Percentiles rank a stretch among this genome's conserved stretches.
Evolutionary conservation across 2,888 invertebrate species (phyloP).

Genomic region (Strigamia maritima): DNA sequence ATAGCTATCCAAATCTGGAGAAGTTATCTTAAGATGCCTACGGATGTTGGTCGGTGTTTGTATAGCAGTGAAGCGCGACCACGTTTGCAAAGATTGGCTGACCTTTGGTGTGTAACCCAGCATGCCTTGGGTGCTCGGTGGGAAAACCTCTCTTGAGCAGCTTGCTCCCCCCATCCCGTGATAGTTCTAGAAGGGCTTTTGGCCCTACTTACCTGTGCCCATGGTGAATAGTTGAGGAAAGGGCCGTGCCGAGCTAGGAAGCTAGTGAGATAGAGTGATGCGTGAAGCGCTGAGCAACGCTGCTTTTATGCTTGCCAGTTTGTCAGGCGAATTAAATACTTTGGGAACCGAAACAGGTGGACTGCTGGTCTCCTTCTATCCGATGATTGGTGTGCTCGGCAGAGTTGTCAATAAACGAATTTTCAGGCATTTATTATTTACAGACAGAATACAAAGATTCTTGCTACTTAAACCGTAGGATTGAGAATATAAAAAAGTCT

Average conservation of each 20-base stretch:
- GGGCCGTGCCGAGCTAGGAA: conserved; percentile 37
- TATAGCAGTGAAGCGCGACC: conserved; percentile 31
- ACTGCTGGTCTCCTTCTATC: conserved; percentile 37
- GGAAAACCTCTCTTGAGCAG: conserved; percentile 16
- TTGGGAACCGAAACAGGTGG: conserved; percentile 43
- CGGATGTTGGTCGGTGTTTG: conserved; percentile 27
- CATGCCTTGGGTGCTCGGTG: conserved; percentile 23
- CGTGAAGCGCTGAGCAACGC: conserved; percentile 35
- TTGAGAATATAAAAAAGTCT: conserved; percentile 25
- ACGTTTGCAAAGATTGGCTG: conserved; percentile 31
- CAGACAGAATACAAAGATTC: conserved; percentile 38
- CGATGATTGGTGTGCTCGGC: conserved; percentile 39
- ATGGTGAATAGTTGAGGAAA: conserved; percentile 9
- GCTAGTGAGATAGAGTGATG: conserved; percentile 35
- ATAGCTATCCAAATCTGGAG: conserved; percentile 16
- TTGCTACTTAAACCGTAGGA: conserved; percentile 38
- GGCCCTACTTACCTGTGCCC: conserved; percentile 38
- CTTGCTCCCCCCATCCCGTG: neutral
- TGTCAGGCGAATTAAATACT: conserved; percentile 43
- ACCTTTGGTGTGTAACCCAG: conserved; percentile 34
- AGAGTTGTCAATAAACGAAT: conserved; percentile 42
- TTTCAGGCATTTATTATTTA: conserved; percentile 42
- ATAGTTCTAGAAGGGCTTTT: neutral
- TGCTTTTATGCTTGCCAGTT: conserved; percentile 41
- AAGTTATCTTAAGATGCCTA: conserved; percentile 32